Percentiles rank a stretch among this genome's conserved stretches.
These are phyloP conservation scores for Whitmania pigra DNA, from an alignment of 1,140 invertebrate genomes.

Conservation along the genomic window DNA sequence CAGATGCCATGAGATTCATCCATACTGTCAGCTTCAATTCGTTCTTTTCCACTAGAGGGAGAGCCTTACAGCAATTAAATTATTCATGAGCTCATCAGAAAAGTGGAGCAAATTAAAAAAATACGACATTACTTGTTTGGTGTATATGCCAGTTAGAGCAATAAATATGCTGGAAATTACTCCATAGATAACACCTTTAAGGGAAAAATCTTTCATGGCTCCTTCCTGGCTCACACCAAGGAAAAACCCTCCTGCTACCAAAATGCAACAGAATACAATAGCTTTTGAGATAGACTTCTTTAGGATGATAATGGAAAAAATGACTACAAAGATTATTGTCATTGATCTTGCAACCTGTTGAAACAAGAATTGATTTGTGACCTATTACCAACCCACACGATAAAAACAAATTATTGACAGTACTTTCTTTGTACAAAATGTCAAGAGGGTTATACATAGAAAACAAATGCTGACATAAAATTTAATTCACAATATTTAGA, in stretches of 20 bases:
- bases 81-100: no score
- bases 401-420: background rate
- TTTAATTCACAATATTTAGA: background rate
- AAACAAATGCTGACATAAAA: no score
- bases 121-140: constrained; percentile 25
- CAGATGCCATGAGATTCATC: constrained; percentile 35
- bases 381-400: no score
- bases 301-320: constrained; percentile 33
- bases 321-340: constrained; percentile 39
- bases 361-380: background rate
- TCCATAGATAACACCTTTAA: constrained; percentile 37
- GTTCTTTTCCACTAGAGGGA: constrained; percentile 29
- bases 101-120: no score
- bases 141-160: constrained; percentile 37
- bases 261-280: constrained; percentile 32
- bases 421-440: no score
- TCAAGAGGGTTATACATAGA: background rate
- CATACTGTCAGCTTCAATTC: constrained; percentile 34
- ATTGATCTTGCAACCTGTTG: constrained; percentile 35
- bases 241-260: constrained; percentile 36
- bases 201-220: constrained; percentile 32
- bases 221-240: constrained; percentile 39
- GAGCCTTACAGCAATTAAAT: constrained; percentile 23
- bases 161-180: constrained; percentile 36
- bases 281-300: constrained; percentile 28